Evolutionary conservation across 2,797 vertebrate species (phyloP).

Genomic region (Natrix natrix): DNA sequence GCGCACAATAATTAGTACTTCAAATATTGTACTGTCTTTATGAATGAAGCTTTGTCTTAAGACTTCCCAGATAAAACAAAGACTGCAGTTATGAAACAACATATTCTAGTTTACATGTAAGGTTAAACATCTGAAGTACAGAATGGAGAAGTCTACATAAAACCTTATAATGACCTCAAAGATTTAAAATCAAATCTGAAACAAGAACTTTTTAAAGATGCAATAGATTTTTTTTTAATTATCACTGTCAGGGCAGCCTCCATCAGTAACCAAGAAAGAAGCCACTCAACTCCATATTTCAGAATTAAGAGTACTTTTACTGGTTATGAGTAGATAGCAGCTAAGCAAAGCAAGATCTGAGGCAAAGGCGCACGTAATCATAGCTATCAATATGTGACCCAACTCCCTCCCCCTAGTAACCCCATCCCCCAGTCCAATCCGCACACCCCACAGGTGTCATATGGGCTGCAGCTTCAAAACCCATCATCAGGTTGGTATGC

Average conservation of each 20-base stretch:
- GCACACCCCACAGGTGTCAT: too few species aligned
- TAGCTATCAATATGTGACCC: too few species aligned
- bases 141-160: background rate
- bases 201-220: background rate
- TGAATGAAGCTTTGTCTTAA: slow-evolving; percentile 60
- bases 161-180: background rate
- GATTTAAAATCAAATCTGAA: background rate
- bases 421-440: too few species aligned
- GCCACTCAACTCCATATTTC: too few species aligned
- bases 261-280: too few species aligned
- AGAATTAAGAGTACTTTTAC: too few species aligned
- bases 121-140: background rate
- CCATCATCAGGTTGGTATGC: too few species aligned
- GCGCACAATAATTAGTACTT: slow-evolving; percentile 69
- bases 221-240: background rate
- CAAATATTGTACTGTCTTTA: slow-evolving; percentile 61
- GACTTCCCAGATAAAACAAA: slow-evolving; percentile 39
- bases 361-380: too few species aligned
- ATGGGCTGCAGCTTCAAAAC: too few species aligned
- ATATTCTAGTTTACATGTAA: slow-evolving; percentile 1
- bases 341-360: too few species aligned
- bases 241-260: background rate
- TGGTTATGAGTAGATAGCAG: too few species aligned
- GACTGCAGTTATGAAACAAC: slow-evolving; percentile 8
- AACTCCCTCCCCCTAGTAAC: too few species aligned